Conservation (phyloP, 2,113 vertebrate genomes). For the Brachirus orientalis region DNA sequence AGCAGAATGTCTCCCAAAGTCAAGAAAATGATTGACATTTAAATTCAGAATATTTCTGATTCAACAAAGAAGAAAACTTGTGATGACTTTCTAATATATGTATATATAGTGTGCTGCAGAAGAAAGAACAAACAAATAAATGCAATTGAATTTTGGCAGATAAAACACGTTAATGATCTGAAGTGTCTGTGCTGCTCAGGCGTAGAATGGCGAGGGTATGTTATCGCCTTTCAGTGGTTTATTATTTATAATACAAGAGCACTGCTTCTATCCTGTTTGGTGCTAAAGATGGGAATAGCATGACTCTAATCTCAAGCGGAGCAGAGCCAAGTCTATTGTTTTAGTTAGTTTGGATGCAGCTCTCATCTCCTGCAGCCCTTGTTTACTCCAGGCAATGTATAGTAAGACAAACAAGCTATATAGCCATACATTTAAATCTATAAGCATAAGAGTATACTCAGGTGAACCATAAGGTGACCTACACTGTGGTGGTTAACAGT, state of each 20-base stretch:
- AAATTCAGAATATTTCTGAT: too few relatives aligned
- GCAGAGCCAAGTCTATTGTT: too few relatives aligned
- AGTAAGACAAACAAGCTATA: not conserved
- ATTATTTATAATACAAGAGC: conserved; percentile 18
- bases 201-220: not conserved
- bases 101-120: too few relatives aligned
- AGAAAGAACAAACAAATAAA: not conserved
- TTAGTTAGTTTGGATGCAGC: too few relatives aligned
- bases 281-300: not conserved
- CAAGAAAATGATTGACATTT: too few relatives aligned
- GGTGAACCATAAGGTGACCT: conserved; percentile 43
- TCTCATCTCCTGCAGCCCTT: too few relatives aligned
- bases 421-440: not conserved
- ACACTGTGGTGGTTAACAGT: not conserved
- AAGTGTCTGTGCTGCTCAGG: not conserved
- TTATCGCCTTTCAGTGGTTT: conserved; percentile 14
- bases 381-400: too few relatives aligned
- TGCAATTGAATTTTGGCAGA: not conserved
- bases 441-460: not conserved
- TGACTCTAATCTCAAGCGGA: not conserved
- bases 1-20: too few relatives aligned
- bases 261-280: conserved; percentile 1
- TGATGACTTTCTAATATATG: too few relatives aligned
- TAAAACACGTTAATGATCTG: not conserved
- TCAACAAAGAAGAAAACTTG: too few relatives aligned